Evolutionary conservation across 2,113 vertebrate species (phyloP).

Genomic region (Tupaia tana): DNA sequence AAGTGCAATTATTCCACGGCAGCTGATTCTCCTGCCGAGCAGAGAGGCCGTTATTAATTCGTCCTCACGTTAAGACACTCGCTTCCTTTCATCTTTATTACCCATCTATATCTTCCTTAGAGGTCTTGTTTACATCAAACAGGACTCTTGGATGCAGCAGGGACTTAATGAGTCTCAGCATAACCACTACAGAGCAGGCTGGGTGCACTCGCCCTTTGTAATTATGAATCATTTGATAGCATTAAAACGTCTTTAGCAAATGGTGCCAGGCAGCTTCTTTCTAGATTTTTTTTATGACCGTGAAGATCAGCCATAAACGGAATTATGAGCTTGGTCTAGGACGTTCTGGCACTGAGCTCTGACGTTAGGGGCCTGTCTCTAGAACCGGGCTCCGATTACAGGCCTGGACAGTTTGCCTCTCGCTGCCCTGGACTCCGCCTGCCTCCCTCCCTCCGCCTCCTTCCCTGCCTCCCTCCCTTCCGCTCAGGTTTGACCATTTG

Average conservation of each 20-base stretch:
- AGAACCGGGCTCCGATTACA: slow-evolving; percentile 71
- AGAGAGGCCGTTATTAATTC: slow-evolving; percentile 85
- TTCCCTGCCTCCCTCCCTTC: no score
- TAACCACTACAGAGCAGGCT: slow-evolving; percentile 80
- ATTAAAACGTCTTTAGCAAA: slow-evolving; percentile 80
- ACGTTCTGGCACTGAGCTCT: slow-evolving; percentile 74
- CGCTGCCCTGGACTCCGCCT: not conserved
- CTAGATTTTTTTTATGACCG: slow-evolving; percentile 67
- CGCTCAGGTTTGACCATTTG: not conserved
- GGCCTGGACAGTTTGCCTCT: slow-evolving; percentile 61
- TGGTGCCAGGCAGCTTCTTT: slow-evolving; percentile 79
- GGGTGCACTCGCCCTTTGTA: slow-evolving; percentile 76
- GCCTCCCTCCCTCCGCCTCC: not conserved
- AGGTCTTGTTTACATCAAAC: slow-evolving; percentile 89
- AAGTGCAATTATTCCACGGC: slow-evolving; percentile 78
- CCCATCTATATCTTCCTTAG: slow-evolving; percentile 85
- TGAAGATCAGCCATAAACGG: slow-evolving; percentile 82
- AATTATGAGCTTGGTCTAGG: slow-evolving; percentile 80
- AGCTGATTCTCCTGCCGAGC: slow-evolving; percentile 80
- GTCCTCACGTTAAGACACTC: slow-evolving; percentile 82
- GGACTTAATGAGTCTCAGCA: slow-evolving; percentile 85
- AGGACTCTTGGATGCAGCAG: slow-evolving; percentile 81
- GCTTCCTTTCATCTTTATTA: slow-evolving; percentile 89
- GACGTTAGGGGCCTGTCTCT: slow-evolving; percentile 70
- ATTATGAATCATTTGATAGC: slow-evolving; percentile 82